Conservation (phyloP, 2,888 invertebrate species). For the Calameuta pallipes region DNA sequence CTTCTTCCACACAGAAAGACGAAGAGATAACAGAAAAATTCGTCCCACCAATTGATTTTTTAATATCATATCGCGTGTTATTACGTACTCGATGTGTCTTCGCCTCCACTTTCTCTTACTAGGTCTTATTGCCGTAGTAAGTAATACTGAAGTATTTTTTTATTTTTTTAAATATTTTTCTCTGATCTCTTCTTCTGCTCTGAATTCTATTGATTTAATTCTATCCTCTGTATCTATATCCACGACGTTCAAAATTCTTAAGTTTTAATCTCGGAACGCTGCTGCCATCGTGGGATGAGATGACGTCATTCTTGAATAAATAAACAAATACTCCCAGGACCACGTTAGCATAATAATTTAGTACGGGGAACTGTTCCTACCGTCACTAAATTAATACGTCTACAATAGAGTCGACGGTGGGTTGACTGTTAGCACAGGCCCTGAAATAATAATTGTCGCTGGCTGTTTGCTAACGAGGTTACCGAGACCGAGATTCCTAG, state of each 20-base stretch:
- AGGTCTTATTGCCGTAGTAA: no score
- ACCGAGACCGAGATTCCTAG: slow-evolving; percentile 15
- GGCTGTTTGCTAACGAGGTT: slow-evolving; percentile 52
- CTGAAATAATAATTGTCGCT: slow-evolving; percentile 54
- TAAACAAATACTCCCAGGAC: background rate
- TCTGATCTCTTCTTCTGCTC: no score
- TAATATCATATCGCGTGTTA: no score
- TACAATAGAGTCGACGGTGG: slow-evolving; percentile 36
- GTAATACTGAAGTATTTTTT: no score
- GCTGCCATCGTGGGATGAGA: background rate
- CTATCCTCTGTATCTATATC: no score
- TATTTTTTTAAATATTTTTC: no score
- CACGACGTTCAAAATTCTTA: no score
- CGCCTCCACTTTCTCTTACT: no score
- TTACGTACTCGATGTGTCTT: no score
- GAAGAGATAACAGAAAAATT: slow-evolving; percentile 2
- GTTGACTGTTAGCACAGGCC: slow-evolving; percentile 33
- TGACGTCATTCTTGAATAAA: background rate
- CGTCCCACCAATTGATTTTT: no score
- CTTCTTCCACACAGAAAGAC: background rate
- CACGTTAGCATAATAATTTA: slow-evolving; percentile 48
- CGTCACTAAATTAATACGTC: slow-evolving; percentile 50
- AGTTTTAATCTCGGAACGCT: no score
- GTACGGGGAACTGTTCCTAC: slow-evolving; percentile 27
- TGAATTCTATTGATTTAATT: no score